A percentile compares a stretch with the other conserved stretches of the same genome.
Evolutionary conservation across 2,888 invertebrate genomes (phyloP).

Genomic region (Hymenopus coronatus): DNA sequence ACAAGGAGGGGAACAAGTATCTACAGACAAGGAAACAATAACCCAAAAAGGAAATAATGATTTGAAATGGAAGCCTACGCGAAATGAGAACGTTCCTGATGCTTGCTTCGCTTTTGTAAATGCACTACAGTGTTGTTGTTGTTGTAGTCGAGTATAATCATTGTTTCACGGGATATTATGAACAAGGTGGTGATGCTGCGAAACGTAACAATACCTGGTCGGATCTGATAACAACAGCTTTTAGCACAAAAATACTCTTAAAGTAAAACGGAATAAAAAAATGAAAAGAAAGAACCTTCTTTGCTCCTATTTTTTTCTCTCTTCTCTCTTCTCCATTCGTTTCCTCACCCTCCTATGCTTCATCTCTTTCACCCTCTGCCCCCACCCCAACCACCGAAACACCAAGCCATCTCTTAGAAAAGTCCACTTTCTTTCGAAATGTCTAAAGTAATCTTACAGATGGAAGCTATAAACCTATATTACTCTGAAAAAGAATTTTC

Average conservation of each 20-base stretch:
- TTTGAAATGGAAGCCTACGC: constrained; percentile 11
- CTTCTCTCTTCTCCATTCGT: constrained; percentile 41
- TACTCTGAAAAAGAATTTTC: constrained; percentile 50
- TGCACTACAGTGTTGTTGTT: not conserved
- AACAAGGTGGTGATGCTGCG: constrained; percentile 1
- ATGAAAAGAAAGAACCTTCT: not conserved
- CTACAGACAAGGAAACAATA: constrained; percentile 20
- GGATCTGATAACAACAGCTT: constrained; percentile 27
- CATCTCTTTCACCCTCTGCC: constrained; percentile 38
- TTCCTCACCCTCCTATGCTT: not conserved
- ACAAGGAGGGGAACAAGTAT: constrained; percentile 19
- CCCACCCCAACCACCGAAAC: constrained; percentile 1
- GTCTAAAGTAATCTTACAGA: constrained; percentile 52
- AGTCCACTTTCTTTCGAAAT: constrained; percentile 50
- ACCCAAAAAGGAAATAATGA: constrained; percentile 15
- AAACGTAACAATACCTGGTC: constrained; percentile 15
- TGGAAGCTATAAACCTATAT: constrained; percentile 52
- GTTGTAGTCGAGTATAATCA: constrained; percentile 5
- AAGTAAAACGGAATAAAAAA: constrained; percentile 24
- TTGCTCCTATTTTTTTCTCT: constrained; percentile 39
- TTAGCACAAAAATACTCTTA: constrained; percentile 28
- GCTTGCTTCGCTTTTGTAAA: constrained; percentile 12
- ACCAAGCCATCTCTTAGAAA: constrained; percentile 37
- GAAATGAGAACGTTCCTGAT: not conserved
- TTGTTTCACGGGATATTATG: constrained; percentile 17